Percentiles rank a stretch among this genome's conserved stretches.
Evolutionary conservation across 2,888 invertebrate species (phyloP).

Genomic region (Drosophila atroscutellata): DNA sequence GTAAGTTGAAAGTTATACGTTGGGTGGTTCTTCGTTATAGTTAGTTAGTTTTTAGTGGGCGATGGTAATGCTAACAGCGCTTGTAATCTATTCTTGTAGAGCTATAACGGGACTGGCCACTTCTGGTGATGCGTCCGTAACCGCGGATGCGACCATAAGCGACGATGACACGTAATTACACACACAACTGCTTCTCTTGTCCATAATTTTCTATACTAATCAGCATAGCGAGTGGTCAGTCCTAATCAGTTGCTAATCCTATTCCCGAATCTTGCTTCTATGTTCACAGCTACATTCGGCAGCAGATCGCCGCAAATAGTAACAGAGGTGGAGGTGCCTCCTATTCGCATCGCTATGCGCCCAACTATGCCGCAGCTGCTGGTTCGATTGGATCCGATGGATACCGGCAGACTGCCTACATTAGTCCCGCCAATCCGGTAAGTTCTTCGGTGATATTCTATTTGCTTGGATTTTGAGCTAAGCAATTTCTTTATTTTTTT

Average conservation of each 20-base stretch:
- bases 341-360: conserved; percentile 77
- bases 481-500: not conserved
- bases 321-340: conserved; percentile 37
- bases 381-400: conserved; percentile 87
- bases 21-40: not conserved
- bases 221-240: not conserved
- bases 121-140: conserved; percentile 80
- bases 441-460: not conserved
- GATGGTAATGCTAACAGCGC: conserved; percentile 47
- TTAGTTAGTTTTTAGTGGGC: conserved; percentile 28
- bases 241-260: not conserved
- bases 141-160: conserved; percentile 79
- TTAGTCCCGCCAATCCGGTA: conserved; percentile 88
- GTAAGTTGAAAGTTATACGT: conserved; percentile 55
- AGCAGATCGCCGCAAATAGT: conserved; percentile 75
- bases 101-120: conserved; percentile 75
- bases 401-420: conserved; percentile 87
- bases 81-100: conserved; percentile 65
- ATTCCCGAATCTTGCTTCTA: not conserved
- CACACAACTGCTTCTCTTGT: conserved; percentile 6
- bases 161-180: conserved; percentile 82
- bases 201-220: conserved; percentile 15
- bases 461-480: not conserved
- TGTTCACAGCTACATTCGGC: conserved; percentile 71
- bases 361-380: conserved; percentile 86